phyloP scores from a whole-genome alignment of 2,113 vertebrate genomes.

The Struthio camelus region DNA sequence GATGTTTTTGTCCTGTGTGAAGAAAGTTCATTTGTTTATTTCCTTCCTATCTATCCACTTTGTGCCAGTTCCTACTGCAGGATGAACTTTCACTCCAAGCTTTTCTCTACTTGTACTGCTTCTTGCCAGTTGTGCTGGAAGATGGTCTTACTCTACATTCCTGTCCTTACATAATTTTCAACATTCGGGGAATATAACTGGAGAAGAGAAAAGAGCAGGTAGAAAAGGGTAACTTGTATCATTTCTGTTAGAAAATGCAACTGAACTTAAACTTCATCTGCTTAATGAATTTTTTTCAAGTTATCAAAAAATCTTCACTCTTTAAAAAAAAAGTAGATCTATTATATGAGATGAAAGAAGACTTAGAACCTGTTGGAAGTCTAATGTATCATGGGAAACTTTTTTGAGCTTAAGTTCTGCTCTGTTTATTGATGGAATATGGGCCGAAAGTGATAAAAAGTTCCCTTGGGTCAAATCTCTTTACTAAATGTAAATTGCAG shows the following conservation, averaged over 20 bases:
- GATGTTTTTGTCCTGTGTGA: background rate
- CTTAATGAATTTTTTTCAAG: background rate
- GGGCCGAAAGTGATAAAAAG: background rate
- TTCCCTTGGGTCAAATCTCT: background rate
- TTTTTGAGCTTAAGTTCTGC: background rate
- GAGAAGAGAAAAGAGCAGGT: background rate
- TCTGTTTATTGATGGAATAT: background rate
- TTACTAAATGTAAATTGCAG: background rate
- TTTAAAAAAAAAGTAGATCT: background rate
- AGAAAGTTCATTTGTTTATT: background rate
- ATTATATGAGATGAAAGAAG: background rate
- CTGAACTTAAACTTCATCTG: background rate
- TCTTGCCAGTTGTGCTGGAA: background rate
- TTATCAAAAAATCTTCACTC: background rate
- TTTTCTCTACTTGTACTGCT: background rate
- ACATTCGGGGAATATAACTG: background rate
- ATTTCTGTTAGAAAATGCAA: background rate
- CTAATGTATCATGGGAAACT: background rate
- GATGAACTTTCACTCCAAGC: background rate
- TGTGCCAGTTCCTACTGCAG: background rate
- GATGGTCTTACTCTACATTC: background rate
- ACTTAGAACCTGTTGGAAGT: background rate
- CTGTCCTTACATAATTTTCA: background rate
- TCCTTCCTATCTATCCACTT: background rate
- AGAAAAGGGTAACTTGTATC: background rate